phyloP scores from a whole-genome alignment of 1,140 invertebrate genomes.

The Phocides pigmalion region DNA sequence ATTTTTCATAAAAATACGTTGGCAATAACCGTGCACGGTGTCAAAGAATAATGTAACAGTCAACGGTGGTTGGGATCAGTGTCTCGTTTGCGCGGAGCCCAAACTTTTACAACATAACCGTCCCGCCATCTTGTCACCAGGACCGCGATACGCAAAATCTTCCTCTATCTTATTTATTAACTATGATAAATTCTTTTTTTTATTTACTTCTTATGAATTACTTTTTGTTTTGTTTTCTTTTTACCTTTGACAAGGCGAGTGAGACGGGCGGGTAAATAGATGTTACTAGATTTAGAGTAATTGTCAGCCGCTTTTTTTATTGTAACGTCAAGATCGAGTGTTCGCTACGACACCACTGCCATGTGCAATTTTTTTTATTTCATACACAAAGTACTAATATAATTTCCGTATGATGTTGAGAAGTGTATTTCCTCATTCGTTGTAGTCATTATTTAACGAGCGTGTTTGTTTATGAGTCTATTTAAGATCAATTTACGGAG shows the following conservation, averaged over 20 bases:
- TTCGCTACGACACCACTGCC: slow-evolving; percentile 79
- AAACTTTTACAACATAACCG: slow-evolving; percentile 10
- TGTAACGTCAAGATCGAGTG: slow-evolving; percentile 71
- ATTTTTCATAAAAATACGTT: no score
- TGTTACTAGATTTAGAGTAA: slow-evolving; percentile 75
- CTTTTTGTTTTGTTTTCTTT: slow-evolving; percentile 17
- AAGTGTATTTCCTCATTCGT: slow-evolving; percentile 62
- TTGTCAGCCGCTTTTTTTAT: slow-evolving; percentile 65
- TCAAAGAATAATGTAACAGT: no score
- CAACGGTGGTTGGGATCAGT: no score
- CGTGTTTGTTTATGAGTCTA: slow-evolving; percentile 51
- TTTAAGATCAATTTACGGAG: slow-evolving; percentile 45
- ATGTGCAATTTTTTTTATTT: slow-evolving; percentile 78
- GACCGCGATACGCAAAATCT: background rate
- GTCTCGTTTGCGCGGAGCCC: no score
- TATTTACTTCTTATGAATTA: slow-evolving; percentile 30
- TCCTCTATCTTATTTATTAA: slow-evolving; percentile 44
- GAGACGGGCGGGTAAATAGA: slow-evolving; percentile 66
- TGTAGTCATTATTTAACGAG: slow-evolving; percentile 67
- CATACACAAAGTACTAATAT: slow-evolving; percentile 71
- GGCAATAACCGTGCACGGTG: no score
- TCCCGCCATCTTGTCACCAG: slow-evolving; percentile 5
- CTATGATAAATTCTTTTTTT: slow-evolving; percentile 30
- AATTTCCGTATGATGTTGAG: slow-evolving; percentile 58
- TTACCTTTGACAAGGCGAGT: slow-evolving; percentile 36